These are phyloP conservation scores for Cerastis rubricosa DNA, from an alignment of 2,888 invertebrate species.

Conservation along the genomic window DNA sequence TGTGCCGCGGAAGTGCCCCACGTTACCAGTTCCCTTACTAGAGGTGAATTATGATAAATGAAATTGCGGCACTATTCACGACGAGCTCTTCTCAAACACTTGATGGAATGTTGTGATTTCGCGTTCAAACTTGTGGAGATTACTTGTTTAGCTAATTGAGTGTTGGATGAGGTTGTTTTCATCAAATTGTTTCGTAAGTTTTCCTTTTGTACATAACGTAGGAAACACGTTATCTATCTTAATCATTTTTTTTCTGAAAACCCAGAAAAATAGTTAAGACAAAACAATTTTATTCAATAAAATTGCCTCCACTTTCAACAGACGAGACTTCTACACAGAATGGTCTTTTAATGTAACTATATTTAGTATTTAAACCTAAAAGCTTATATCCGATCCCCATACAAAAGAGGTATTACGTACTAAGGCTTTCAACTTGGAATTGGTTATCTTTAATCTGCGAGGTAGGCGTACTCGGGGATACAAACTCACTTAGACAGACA, in stretches of 20 bases:
- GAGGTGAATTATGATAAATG: constrained; percentile 87
- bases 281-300: background rate
- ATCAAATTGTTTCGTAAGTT: background rate
- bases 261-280: background rate
- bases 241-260: too few relatives aligned
- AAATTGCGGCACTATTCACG: constrained; percentile 74
- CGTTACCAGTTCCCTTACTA: constrained; percentile 85
- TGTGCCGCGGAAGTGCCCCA: constrained; percentile 84
- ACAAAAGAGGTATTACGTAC: constrained; percentile 47
- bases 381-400: constrained; percentile 34
- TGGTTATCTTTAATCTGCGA: constrained; percentile 63
- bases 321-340: constrained; percentile 1
- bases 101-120: constrained; percentile 57
- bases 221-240: background rate
- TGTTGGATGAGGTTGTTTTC: background rate
- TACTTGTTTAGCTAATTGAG: constrained; percentile 25
- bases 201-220: background rate
- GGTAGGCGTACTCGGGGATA: constrained; percentile 42
- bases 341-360: constrained; percentile 16
- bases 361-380: constrained; percentile 39
- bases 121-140: constrained; percentile 32
- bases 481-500: constrained; percentile 63
- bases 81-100: constrained; percentile 55
- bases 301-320: constrained; percentile 4
- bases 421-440: constrained; percentile 54